These are phyloP conservation scores for Orchesellides sinensis DNA, from an alignment of 2,888 invertebrate genomes.

Conservation along the genomic window DNA sequence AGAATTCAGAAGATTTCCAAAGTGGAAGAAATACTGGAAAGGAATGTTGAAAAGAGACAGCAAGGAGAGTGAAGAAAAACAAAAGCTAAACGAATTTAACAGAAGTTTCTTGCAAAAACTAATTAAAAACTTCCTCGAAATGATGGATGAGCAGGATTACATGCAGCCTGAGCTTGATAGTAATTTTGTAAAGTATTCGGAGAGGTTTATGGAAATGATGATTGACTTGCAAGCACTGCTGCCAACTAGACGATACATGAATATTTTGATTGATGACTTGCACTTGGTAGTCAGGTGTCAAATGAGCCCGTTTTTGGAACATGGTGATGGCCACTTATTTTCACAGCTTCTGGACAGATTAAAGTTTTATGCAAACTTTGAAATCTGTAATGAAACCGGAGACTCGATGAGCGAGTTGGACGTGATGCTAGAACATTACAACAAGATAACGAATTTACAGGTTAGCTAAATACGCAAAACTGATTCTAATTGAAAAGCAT, in stretches of 20 bases:
- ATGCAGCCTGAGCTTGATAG: slow-evolving; percentile 73
- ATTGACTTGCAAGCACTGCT: slow-evolving; percentile 97
- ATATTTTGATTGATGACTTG: slow-evolving; percentile 95
- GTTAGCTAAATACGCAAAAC: slow-evolving; percentile 78
- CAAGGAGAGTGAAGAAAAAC: slow-evolving; percentile 74
- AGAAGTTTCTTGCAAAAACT: slow-evolving; percentile 89
- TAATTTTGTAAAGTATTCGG: slow-evolving; percentile 88
- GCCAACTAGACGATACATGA: slow-evolving; percentile 97
- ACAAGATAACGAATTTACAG: slow-evolving; percentile 93
- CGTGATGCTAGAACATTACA: slow-evolving; percentile 95
- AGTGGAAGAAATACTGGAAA: slow-evolving; percentile 95
- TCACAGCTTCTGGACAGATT: slow-evolving; percentile 95
- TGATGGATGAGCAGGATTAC: slow-evolving; percentile 81
- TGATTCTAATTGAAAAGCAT: neutral
- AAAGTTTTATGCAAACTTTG: slow-evolving; percentile 97
- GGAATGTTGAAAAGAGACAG: slow-evolving; percentile 90
- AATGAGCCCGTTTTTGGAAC: slow-evolving; percentile 85
- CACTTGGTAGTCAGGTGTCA: slow-evolving; percentile 95
- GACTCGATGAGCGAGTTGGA: slow-evolving; percentile 95
- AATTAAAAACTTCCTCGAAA: slow-evolving; percentile 91
- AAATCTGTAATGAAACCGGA: slow-evolving; percentile 97
- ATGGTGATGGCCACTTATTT: slow-evolving; percentile 93
- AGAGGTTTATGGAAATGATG: slow-evolving; percentile 95
- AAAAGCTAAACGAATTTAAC: slow-evolving; percentile 84
- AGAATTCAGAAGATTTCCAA: slow-evolving; percentile 90